Percentiles rank a stretch among this genome's conserved stretches.
These are phyloP conservation scores for Hepsetus odoe DNA, from an alignment of 2,113 vertebrate species.

Conservation along the genomic window DNA sequence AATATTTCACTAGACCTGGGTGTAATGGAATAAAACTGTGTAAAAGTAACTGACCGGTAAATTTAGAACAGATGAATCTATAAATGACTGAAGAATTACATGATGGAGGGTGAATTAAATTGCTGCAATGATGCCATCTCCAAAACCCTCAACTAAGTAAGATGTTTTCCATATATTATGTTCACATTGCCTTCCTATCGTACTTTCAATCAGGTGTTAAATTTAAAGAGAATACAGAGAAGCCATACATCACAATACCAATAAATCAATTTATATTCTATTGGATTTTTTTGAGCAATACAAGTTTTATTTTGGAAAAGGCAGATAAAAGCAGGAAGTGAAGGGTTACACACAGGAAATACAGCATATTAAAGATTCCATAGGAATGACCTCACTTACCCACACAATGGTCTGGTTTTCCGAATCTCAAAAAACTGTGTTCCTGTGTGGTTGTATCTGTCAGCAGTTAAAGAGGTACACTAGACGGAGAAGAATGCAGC, in stretches of 20 bases:
- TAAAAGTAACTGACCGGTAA: too few species aligned
- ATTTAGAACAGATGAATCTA: not conserved
- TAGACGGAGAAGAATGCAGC: not conserved
- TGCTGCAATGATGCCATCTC: too few species aligned
- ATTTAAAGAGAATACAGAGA: too few species aligned
- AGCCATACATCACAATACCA: not conserved
- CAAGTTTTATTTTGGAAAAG: not conserved
- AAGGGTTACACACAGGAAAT: constrained; percentile 12
- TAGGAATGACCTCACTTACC: constrained; percentile 77
- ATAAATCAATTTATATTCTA: not conserved
- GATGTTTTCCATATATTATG: too few species aligned
- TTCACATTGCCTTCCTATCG: too few species aligned
- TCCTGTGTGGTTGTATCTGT: constrained; percentile 98
- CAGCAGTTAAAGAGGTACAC: constrained; percentile 67
- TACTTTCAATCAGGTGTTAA: too few species aligned
- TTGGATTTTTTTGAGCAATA: not conserved
- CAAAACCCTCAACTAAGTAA: too few species aligned
- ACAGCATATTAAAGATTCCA: constrained; percentile 13
- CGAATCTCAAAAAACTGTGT: constrained; percentile 98
- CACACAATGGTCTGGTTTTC: constrained; percentile 92
- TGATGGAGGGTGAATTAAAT: too few species aligned
- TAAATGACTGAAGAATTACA: too few species aligned
- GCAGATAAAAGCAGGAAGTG: not conserved
- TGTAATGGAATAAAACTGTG: not conserved
- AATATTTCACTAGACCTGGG: not conserved